Base-by-base conservation (phyloP, 2,113 vertebrate genomes). In the Gadus chalcogrammus region DNA sequence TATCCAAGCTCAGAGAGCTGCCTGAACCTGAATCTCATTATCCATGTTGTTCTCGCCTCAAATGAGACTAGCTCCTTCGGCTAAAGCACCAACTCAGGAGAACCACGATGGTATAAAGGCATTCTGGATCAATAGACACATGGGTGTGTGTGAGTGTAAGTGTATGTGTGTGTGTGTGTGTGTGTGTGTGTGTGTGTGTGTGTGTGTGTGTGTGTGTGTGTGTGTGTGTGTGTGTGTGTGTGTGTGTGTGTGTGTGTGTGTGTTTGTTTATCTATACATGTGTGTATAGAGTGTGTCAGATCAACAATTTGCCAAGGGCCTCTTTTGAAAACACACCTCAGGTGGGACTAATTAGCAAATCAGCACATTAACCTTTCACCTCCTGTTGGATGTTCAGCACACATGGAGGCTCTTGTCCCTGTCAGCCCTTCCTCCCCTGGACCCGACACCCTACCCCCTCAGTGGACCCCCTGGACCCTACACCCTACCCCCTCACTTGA, bases 291-390 rank as follows among this genome's bases (percentile, higher is more conserved):
- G 55, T 17, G 55, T 58, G 55, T 58, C 15, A 58, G 81, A 75
- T 73, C 70, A 79, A 69, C 70, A 63, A 35, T 70, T 18, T 28
- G 53, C 58, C 79, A 31, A 17, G 12, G 16, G 74, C 78, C 53
- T 27, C 20, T 79, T 81, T 48, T 9, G 8, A 7, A 48, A 11
- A 13, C 82, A 78, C 82, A 82, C 83, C 80, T 83, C 77, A 78
- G 75, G 77, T 85, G 73, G 11, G 78, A 80, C 60, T 73, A 58
- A 85, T 85, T 84, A 85, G 7, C 85, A 87, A 85, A 81, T 67
- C 68, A 76, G 42, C 42, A 5, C 78, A 74, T 79, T 62, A 68
- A 79, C 69, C 83, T 59, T 79, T 83, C 81, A 77, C 70, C 60
- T 68, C n/a, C 67, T 76, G 73, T 80, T 75, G 75, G 72, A 74